These are phyloP conservation scores for Rhamnusium bicolor DNA, from an alignment of 2,888 invertebrate genomes.

Conservation along the genomic window DNA sequence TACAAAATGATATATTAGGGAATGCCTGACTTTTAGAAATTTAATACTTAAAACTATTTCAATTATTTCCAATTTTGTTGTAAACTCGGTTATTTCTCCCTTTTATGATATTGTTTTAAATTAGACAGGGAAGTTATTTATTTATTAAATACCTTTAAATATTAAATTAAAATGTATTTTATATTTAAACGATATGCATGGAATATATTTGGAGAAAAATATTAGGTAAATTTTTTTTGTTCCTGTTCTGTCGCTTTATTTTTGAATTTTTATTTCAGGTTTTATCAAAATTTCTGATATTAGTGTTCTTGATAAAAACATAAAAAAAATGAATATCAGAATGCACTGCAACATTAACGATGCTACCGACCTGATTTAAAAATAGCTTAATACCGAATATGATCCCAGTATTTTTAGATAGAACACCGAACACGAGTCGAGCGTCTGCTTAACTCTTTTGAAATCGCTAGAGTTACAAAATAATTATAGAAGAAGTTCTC, in stretches of 20 bases:
- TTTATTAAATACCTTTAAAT: slow-evolving; percentile 19
- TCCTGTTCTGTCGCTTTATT: background rate
- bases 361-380: no score
- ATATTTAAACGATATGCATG: background rate
- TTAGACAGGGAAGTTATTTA: slow-evolving; percentile 13
- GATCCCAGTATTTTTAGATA: no score
- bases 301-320: no score
- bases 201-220: background rate
- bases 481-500: no score
- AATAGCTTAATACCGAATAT: no score
- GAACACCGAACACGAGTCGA: no score
- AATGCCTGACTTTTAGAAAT: slow-evolving; percentile 27
- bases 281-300: no score
- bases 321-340: no score
- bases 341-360: no score
- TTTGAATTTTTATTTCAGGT: background rate
- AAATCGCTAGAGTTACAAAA: no score
- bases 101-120: slow-evolving; percentile 27
- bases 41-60: slow-evolving; percentile 37
- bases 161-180: background rate
- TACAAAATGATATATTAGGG: slow-evolving; percentile 27
- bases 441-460: no score
- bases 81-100: background rate
- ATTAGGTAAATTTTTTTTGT: background rate
- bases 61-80: slow-evolving; percentile 39